These are phyloP conservation scores for Elegia similella DNA, from an alignment of 2,888 invertebrate species.

Conservation along the genomic window DNA sequence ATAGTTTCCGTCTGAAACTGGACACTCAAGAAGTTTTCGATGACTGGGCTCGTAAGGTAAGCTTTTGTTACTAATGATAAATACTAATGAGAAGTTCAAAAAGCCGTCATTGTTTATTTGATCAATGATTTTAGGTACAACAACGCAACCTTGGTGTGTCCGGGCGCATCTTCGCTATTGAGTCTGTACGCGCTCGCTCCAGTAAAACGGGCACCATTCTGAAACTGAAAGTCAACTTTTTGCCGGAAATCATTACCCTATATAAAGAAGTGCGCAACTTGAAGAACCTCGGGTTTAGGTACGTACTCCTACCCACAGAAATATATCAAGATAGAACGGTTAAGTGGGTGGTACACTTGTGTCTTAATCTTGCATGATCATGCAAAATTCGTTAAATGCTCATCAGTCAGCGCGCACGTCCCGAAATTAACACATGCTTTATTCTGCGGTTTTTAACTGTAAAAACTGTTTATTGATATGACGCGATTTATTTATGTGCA, in stretches of 20 bases:
- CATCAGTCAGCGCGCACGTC: too few relatives aligned
- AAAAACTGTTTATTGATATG: too few relatives aligned
- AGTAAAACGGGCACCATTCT: conserved; percentile 92
- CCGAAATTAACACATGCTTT: too few relatives aligned
- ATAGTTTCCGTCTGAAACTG: conserved; percentile 97
- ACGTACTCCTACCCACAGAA: too few relatives aligned
- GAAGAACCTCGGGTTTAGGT: conserved; percentile 95
- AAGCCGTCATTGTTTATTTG: too few relatives aligned
- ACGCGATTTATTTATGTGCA: too few relatives aligned
- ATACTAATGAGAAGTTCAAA: too few relatives aligned
- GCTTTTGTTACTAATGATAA: conserved; percentile 1
- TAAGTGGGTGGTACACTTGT: too few relatives aligned
- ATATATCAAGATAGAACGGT: too few relatives aligned
- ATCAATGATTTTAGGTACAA: conserved; percentile 82
- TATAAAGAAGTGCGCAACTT: conserved; percentile 99
- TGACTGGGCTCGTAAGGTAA: conserved; percentile 95
- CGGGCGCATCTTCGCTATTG: conserved; percentile 96
- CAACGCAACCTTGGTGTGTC: conserved; percentile 96
- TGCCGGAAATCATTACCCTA: conserved; percentile 98
- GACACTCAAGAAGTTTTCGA: conserved; percentile 99
- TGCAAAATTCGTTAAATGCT: too few relatives aligned
- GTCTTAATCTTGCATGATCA: too few relatives aligned
- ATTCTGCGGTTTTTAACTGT: too few relatives aligned
- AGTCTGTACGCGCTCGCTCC: conserved; percentile 88
- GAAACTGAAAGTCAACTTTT: conserved; percentile 95